Base-by-base conservation (phyloP, 2,113 vertebrate species). In the Panurus biarmicus region DNA sequence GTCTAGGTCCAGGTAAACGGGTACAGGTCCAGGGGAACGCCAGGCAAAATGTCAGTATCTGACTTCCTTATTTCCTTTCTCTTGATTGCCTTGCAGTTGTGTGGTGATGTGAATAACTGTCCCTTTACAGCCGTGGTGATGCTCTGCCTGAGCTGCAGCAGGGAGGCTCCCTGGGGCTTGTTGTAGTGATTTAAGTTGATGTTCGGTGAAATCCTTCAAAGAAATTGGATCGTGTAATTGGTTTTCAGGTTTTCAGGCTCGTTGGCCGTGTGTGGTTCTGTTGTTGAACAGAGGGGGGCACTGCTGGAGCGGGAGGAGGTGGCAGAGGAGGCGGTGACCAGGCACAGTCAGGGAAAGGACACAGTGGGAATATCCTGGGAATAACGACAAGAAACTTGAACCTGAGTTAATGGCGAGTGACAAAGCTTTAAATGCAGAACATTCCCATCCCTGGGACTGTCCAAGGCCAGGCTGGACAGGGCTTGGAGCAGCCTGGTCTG, bases 1-100 rank as follows among this genome's bases (percentile, higher is more conserved):
- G 99, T 99, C 99, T 97, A 99, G 99, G 99, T 99, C 99, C 99
- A 99, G 99, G 99, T 99, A 99, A 99, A 99, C 98, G 99, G 99
- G 99, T 99, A 98, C 99, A 99, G 99, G 99, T 99, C 99, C 98
- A 99, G 99, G 99, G 99, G 99, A 98, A 99, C 99, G 95, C 98
- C 98, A 98, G 98, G 98, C 98, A 99, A 99, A 99, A 99, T 99
- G 99, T 99, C 99, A 99, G 99, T 99, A 99, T 99, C 99, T 99
- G 98, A 98, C 97, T 98, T 98, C 98, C 98, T 98, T 98, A 98
- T 97, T 97, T 98, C 95, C 96, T 95, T 95, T 95, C 97, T 93
- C 76, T 97, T 94, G 56, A 93, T 57, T 95, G 90, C 96, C 26
- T 92, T 90, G 33, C 77, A 85, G 66, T 96, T 89, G 53, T 91